Conservation (phyloP, 2,797 vertebrate genomes). For the Mormyrops boulengeri region DNA sequence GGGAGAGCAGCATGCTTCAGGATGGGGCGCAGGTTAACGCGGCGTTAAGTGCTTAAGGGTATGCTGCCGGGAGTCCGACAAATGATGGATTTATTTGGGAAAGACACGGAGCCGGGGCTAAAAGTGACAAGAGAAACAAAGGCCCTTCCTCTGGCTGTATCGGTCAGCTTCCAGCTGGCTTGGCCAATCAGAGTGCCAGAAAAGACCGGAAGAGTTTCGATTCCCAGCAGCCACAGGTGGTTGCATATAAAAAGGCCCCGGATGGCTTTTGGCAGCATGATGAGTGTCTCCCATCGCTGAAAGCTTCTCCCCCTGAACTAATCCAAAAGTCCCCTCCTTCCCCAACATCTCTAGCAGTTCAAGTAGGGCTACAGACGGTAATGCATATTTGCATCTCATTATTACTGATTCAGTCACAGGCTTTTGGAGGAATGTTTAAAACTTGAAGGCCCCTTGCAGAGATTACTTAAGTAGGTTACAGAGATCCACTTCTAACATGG, state of each 20-base stretch:
- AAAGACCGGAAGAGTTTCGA: background rate
- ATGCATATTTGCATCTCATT: slow-evolving; percentile 5
- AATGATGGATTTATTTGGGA: background rate
- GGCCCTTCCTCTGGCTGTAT: background rate
- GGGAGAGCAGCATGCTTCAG: background rate
- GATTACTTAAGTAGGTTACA: slow-evolving; percentile 19
- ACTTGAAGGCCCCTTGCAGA: background rate
- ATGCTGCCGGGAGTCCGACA: background rate
- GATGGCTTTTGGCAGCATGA: background rate
- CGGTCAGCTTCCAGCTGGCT: background rate
- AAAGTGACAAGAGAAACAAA: background rate
- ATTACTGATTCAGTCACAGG: background rate
- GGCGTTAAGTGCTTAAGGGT: background rate
- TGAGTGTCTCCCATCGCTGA: background rate
- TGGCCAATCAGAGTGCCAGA: background rate
- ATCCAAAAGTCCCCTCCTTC: background rate
- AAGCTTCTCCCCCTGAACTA: background rate
- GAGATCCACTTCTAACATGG: slow-evolving; percentile 15
- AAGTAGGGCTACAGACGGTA: background rate
- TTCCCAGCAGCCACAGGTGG: background rate
- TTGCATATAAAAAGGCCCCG: background rate
- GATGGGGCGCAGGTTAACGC: background rate
- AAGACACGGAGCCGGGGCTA: background rate
- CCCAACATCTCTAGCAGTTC: background rate
- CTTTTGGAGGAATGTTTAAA: background rate